Conservation (phyloP, 2,888 invertebrate genomes). For the Zygogramma bicolorata region DNA sequence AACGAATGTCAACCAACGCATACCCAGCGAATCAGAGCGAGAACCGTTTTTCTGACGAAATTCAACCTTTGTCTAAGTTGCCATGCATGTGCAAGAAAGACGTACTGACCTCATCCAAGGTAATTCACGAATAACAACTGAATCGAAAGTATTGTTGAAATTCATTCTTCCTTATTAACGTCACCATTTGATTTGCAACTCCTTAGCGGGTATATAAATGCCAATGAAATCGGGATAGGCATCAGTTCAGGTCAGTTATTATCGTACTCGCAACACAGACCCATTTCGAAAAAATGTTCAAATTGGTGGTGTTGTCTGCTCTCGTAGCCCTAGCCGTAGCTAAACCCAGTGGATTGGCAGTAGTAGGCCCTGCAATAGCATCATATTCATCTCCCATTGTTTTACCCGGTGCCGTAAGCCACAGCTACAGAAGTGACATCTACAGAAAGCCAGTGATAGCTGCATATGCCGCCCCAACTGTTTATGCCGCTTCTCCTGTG, state of each 20-base stretch:
- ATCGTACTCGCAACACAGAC: neutral
- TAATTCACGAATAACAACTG: neutral
- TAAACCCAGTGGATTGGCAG: neutral
- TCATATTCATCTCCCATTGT: neutral
- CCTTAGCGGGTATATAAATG: neutral
- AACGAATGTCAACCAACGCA: neutral
- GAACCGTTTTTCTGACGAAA: neutral
- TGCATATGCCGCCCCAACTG: too few relatives aligned
- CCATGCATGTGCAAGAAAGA: neutral
- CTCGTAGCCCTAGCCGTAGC: neutral
- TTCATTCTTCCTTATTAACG: neutral
- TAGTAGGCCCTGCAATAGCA: neutral
- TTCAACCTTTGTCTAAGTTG: neutral
- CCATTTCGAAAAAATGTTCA: too few relatives aligned
- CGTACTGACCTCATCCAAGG: neutral
- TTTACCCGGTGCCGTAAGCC: slow-evolving; percentile 10
- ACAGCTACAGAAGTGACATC: slow-evolving; percentile 50
- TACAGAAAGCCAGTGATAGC: slow-evolving; percentile 46
- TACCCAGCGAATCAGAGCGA: neutral
- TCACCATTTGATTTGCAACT: neutral
- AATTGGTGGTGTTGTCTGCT: too few relatives aligned
- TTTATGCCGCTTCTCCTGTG: slow-evolving; percentile 21
- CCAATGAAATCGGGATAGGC: neutral
- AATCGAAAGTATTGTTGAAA: neutral
- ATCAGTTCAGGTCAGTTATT: neutral